Evolutionary conservation across 2,888 invertebrate species (phyloP), one percentile per base, ranked within the genome.

Genomic region (Subacronicta megacephala): DNA sequence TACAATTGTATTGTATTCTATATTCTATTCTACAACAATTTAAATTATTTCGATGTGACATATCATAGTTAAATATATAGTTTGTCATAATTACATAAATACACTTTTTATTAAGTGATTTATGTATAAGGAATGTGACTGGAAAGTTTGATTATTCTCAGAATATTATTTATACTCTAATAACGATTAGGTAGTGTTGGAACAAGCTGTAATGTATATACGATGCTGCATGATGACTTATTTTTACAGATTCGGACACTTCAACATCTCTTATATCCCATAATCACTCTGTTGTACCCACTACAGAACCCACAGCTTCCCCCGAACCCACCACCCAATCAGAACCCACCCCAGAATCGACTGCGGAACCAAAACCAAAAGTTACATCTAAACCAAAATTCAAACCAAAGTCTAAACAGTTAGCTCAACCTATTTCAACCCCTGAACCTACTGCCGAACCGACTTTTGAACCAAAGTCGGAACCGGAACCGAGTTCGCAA

Each of bases 221-320:
- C 85, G 85, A 85, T 82, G 72, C 76, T 84, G 94, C 94, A 94
- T 92, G 93, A 80, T 89, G 80, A 79, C 81, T 90, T 90, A 75
- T 91, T 89, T 91, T 92, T 93, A 75, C 94, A 94, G 94, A 92
- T 92, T 81, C 83, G 86, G 90, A 88, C 81, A 84, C 88, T 72
- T 81, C 96, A 9, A 93, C 95, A 70, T 64, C 81, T 78, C 55
- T 46, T 63, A 54, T 68, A 50, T 59, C 77, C 66, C 60, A 78
- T 83, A 72, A 61, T 50, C 57, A 68, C 46, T 62, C 60, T 69
- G 41, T 63, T 13, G 82, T 84, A 67, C 70, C 82, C 44, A 65
- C 83, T 58, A 76, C 75, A 20, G 80, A 86, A 62, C 76, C 80
- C 0, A 85, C 36, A 44, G 41, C 50, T 31, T 26, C 53, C 12